A percentile compares a stretch with the other conserved stretches of the same genome.
phyloP scores from a whole-genome alignment of 2,797 vertebrate species.

The Delichon dasypus region DNA sequence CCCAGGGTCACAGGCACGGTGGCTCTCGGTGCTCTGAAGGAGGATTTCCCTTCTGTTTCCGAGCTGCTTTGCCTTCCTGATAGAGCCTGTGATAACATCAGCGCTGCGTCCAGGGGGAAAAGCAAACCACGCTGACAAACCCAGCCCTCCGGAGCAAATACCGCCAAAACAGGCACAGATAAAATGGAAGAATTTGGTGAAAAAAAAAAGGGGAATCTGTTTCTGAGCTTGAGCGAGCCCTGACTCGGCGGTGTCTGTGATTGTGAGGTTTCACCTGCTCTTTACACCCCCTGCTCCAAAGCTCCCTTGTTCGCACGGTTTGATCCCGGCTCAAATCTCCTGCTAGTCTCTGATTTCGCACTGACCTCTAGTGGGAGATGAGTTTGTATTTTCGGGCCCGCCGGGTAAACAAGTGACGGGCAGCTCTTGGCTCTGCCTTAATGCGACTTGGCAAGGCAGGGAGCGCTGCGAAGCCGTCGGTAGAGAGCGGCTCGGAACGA shows the following conservation, averaged over 20 bases:
- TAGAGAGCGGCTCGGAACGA: not conserved
- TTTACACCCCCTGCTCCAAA: not conserved
- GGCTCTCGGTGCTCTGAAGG: fast-evolving
- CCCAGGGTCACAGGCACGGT: fast-evolving
- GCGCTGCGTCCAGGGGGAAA: fast-evolving
- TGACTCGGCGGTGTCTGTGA: not conserved
- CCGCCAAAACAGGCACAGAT: fast-evolving
- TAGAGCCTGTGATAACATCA: not conserved
- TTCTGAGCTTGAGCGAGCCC: fast-evolving
- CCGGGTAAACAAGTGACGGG: not conserved
- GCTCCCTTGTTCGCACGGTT: not conserved
- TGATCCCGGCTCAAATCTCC: not conserved
- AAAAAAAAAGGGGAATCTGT: not conserved
- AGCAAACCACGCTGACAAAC: fast-evolving
- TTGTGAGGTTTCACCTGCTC: not conserved
- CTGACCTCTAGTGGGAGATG: constrained; percentile 62
- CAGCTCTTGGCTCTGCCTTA: not conserved
- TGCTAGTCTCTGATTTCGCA: constrained; percentile 42
- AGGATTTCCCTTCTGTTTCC: not conserved
- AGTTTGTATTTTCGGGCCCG: not conserved
- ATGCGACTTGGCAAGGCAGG: constrained; percentile 29
- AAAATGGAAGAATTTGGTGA: not conserved
- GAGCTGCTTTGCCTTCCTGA: not conserved
- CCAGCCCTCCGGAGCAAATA: fast-evolving
- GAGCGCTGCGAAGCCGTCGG: not conserved